These are phyloP conservation scores for Latheticus oryzae DNA, from an alignment of 2,888 invertebrate genomes.

Conservation along the genomic window DNA sequence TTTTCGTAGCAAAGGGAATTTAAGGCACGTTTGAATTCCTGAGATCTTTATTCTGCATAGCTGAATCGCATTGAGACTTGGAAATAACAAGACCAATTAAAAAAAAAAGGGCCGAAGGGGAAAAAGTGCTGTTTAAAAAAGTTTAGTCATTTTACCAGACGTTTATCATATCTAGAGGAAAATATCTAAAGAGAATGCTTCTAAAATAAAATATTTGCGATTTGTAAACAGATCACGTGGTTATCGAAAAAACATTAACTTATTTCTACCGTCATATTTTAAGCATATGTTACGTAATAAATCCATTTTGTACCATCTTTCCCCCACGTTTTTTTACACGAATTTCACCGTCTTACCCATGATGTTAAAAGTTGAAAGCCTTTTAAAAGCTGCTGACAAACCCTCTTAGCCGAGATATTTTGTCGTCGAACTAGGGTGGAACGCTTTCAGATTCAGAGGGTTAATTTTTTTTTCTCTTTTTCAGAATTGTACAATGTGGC, in stretches of 20 bases:
- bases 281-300: too few relatives aligned
- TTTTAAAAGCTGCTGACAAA: slow-evolving; percentile 39
- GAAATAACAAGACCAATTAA: slow-evolving; percentile 32
- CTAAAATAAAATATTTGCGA: too few relatives aligned
- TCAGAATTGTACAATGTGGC: slow-evolving; percentile 82
- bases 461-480: slow-evolving; percentile 51
- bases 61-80: slow-evolving; percentile 30
- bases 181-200: neutral
- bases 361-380: slow-evolving; percentile 46
- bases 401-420: slow-evolving; percentile 39
- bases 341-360: slow-evolving; percentile 26
- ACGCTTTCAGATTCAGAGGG: slow-evolving; percentile 11
- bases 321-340: slow-evolving; percentile 16
- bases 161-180: slow-evolving; percentile 31
- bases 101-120: slow-evolving; percentile 21
- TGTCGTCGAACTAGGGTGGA: neutral
- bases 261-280: too few relatives aligned
- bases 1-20: too few relatives aligned
- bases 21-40: slow-evolving; percentile 8
- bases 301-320: slow-evolving; percentile 1
- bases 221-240: too few relatives aligned
- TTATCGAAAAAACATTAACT: too few relatives aligned
- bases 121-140: neutral
- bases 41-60: slow-evolving; percentile 14
- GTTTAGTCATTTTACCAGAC: slow-evolving; percentile 18